Percentiles rank a stretch among this genome's conserved stretches.
Conservation (phyloP, 2,888 invertebrate species). For the Petrophora chlorosata region DNA sequence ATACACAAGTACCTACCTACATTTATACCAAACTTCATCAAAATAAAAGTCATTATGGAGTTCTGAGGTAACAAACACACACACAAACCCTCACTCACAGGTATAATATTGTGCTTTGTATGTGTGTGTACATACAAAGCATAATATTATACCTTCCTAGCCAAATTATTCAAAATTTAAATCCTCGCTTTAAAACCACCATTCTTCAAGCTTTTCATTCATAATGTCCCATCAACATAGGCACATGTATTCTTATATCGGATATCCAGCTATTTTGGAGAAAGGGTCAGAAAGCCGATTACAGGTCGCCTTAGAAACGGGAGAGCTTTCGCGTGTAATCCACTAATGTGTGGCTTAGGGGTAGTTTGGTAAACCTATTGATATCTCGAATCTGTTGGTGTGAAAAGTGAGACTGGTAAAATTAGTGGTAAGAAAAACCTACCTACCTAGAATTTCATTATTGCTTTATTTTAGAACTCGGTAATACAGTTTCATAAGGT, state of each 20-base stretch:
- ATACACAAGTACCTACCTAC: too few species aligned
- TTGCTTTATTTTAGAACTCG: too few species aligned
- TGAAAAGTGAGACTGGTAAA: conserved; percentile 14
- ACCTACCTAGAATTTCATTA: too few species aligned
- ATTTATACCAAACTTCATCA: too few species aligned
- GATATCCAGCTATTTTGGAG: conserved; percentile 28
- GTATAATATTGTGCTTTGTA: too few species aligned
- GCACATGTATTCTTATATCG: conserved; percentile 17
- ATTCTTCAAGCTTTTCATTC: conserved; percentile 26
- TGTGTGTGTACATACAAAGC: too few species aligned
- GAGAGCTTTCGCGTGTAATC: conserved; percentile 75
- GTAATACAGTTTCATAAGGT: too few species aligned
- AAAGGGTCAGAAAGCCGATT: conserved; percentile 77
- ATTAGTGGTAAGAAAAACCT: conserved; percentile 1
- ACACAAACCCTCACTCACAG: too few species aligned
- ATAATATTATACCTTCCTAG: too few species aligned
- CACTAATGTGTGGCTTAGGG: conserved; percentile 71
- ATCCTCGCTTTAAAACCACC: conserved; percentile 12
- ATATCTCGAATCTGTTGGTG: conserved; percentile 35
- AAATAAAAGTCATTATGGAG: too few species aligned
- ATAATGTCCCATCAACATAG: conserved; percentile 20
- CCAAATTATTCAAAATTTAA: background rate
- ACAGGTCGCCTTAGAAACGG: conserved; percentile 67
- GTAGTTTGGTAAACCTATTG: conserved; percentile 42
- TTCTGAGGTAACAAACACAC: too few species aligned